These are phyloP conservation scores for Heterohyrax brucei DNA, from an alignment of 2,797 vertebrate genomes.

Conservation along the genomic window DNA sequence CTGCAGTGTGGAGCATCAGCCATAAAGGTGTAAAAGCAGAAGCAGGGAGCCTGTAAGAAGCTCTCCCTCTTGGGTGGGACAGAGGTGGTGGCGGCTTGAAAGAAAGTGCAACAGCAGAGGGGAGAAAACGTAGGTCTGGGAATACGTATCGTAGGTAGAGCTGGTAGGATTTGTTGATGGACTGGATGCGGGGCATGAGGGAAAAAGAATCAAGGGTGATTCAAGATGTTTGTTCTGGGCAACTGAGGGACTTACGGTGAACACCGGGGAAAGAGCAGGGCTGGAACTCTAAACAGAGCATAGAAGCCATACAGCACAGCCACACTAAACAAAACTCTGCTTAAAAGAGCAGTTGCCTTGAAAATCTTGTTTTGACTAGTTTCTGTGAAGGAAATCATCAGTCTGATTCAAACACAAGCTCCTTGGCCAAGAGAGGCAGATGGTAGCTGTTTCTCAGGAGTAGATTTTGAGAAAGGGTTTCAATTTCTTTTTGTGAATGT, in stretches of 20 bases:
- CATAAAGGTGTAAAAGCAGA: not conserved
- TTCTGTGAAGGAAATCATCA: slow-evolving; percentile 38
- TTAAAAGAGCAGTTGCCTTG: slow-evolving; percentile 83
- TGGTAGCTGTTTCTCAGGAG: slow-evolving; percentile 73
- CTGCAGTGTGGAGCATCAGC: not conserved
- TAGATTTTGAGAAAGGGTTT: slow-evolving; percentile 46
- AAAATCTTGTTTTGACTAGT: slow-evolving; percentile 81
- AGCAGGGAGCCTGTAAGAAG: not conserved
- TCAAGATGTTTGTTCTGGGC: not conserved
- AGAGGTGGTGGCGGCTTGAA: not conserved
- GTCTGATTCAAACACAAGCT: slow-evolving; percentile 73
- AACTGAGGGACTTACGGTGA: not conserved
- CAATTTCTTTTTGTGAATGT: slow-evolving; percentile 66
- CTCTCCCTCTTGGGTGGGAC: not conserved
- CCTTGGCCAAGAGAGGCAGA: slow-evolving; percentile 82
- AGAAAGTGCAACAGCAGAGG: not conserved
- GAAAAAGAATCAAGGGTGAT: not conserved
- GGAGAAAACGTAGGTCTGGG: not conserved
- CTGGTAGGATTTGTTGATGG: not conserved
- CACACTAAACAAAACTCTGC: not conserved
- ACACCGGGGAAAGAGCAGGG: not conserved
- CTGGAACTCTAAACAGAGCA: not conserved
- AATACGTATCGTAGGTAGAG: not conserved
- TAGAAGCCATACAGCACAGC: not conserved
- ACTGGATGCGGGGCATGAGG: not conserved